These are phyloP conservation scores for Danio rerio DNA, from an alignment of 2,113 vertebrate species.

Conservation along the genomic window GRCz12tu NC_133178.1:25541001-25541500, in stretches of 20 bases:
- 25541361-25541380: slow-evolving; percentile 89
- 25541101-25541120: too few relatives aligned
- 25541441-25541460: not conserved
- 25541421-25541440: slow-evolving; percentile 96
- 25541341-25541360: slow-evolving; percentile 92
- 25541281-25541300: slow-evolving; percentile 98
- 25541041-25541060: too few relatives aligned
- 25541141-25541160: too few relatives aligned
- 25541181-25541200: too few relatives aligned
- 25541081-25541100: too few relatives aligned
- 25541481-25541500: not conserved
- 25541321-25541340: slow-evolving; percentile 91
- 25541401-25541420: slow-evolving; percentile 94
- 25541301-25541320: slow-evolving; percentile 99
- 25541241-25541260: not conserved
- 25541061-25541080: too few relatives aligned
- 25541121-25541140: too few relatives aligned
- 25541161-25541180: too few relatives aligned
- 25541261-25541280: slow-evolving; percentile 25
- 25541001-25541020: too few relatives aligned
- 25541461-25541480: not conserved
- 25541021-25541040: too few relatives aligned
- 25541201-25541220: too few relatives aligned
- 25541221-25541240: too few relatives aligned
- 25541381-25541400: slow-evolving; percentile 94